Evolutionary conservation across 2,797 vertebrate genomes (phyloP).

Genomic region (Crenichthys baileyi): DNA sequence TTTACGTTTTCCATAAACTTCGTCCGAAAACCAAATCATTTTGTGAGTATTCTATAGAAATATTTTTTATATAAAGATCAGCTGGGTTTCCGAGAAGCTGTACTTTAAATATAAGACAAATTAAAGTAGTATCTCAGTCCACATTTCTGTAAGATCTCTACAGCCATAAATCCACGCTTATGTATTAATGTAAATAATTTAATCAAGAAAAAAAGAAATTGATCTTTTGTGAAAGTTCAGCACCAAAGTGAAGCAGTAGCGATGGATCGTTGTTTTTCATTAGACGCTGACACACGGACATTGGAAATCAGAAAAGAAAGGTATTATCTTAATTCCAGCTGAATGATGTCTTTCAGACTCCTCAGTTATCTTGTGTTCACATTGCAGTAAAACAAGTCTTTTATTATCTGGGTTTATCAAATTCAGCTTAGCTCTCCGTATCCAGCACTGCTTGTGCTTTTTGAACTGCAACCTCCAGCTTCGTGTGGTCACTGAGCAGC

Average conservation of each 20-base stretch:
- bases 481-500: slow-evolving; percentile 71
- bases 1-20: no score
- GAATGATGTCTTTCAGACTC: slow-evolving; percentile 3
- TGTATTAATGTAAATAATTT: slow-evolving; percentile 27
- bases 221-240: background rate
- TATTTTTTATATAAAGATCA: background rate
- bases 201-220: slow-evolving; percentile 13
- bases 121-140: slow-evolving; percentile 9
- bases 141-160: background rate
- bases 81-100: background rate
- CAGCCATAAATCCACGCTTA: slow-evolving; percentile 16
- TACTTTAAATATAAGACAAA: background rate
- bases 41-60: no score
- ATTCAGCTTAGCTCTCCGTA: slow-evolving; percentile 22
- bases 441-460: slow-evolving; percentile 79
- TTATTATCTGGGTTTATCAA: background rate
- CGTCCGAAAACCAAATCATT: no score
- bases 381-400: slow-evolving; percentile 7
- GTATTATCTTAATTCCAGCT: background rate
- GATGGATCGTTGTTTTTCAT: background rate
- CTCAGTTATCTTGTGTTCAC: slow-evolving; percentile 10
- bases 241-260: background rate
- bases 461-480: slow-evolving; percentile 79
- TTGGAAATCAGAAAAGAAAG: slow-evolving; percentile 19
- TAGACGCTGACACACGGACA: slow-evolving; percentile 2